A percentile compares a stretch with the other conserved stretches of the same genome.
Conservation (phyloP, 2,113 vertebrate genomes). For the Menura novaehollandiae region DNA sequence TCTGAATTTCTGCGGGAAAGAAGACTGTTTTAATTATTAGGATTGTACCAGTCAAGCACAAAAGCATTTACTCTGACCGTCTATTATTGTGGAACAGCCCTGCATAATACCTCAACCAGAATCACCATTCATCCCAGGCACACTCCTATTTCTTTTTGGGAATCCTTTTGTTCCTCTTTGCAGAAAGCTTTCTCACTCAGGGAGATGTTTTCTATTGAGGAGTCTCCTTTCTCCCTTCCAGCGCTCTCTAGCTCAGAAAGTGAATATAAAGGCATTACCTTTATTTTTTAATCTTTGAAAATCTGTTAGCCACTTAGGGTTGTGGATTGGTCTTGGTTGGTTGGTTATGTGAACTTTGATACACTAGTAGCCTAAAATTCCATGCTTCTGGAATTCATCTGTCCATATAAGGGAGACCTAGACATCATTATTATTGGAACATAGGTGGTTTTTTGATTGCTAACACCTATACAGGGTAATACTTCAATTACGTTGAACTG, state of each 20-base stretch:
- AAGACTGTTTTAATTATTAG: not conserved
- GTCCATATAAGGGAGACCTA: not conserved
- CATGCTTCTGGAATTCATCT: not conserved
- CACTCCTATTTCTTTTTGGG: not conserved
- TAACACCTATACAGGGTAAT: not conserved
- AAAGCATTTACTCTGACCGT: not conserved
- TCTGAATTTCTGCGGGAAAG: not conserved
- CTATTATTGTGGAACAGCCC: not conserved
- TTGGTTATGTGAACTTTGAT: not conserved
- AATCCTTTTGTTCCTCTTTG: not conserved
- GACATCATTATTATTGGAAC: rapidly evolving
- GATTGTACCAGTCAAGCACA: not conserved
- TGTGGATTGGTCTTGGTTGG: not conserved
- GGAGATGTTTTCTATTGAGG: not conserved
- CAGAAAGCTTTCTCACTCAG: not conserved
- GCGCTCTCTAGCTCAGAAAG: not conserved
- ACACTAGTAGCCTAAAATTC: not conserved
- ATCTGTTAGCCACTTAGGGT: not conserved
- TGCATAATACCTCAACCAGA: not conserved
- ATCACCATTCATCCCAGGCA: not conserved
- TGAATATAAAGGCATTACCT: not conserved
- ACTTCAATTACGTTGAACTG: not conserved
- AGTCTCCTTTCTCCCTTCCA: not conserved
- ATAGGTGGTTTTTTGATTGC: not conserved
- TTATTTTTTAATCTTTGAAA: not conserved